Base-by-base conservation (phyloP, 2,113 vertebrate genomes). In the Typhlomys cinereus region DNA sequence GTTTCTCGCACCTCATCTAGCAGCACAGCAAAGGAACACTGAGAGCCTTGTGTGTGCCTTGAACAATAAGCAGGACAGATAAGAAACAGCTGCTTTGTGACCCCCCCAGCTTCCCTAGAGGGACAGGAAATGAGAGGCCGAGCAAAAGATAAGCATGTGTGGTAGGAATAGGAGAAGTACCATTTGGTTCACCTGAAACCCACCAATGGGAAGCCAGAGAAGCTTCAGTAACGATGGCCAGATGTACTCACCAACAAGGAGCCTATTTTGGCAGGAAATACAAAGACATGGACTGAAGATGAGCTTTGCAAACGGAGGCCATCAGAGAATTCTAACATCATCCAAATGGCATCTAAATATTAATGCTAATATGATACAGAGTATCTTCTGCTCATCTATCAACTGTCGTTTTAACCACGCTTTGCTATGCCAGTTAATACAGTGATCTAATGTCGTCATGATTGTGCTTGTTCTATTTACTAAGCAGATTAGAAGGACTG, bases 241-340 rank as follows among this genome's bases (percentile, higher is more conserved):
- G 23, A 88, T 1, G 6, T 15, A 39, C 57, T 81, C 5, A 2
- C 36, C 12, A 20, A 67, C 17, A 50, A 71, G 82, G 1, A 52
- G 76, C 10, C 8, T 62, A 21, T 67, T 39, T 67, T 3, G 36
- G 41, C 36, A 34, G 41, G 31, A 57, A 66, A 44, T 4, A 31
- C 7, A 46, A 39, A 1, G 23, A 79, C 27, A 52, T 57, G 17
- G n/a, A 8, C 29, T 87, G 20, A 14, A 46, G 46, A 44, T 31
- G 8, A 75, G 12, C 39, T 64, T 62, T 85, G 7, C 52, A 93
- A 25, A 66, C 67, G 31, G 50, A 67, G 48, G 20, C 80, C 31
- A 84, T 27, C 80, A 27, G 73, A 89, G 59, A 96, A 80, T 76
- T 27, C 85, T 71, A 61, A 85, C 12, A 11, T 50, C 57, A 25